Evolutionary conservation across 1,140 invertebrate genomes (phyloP).

Genomic region (Drosophila neocordata): DNA sequence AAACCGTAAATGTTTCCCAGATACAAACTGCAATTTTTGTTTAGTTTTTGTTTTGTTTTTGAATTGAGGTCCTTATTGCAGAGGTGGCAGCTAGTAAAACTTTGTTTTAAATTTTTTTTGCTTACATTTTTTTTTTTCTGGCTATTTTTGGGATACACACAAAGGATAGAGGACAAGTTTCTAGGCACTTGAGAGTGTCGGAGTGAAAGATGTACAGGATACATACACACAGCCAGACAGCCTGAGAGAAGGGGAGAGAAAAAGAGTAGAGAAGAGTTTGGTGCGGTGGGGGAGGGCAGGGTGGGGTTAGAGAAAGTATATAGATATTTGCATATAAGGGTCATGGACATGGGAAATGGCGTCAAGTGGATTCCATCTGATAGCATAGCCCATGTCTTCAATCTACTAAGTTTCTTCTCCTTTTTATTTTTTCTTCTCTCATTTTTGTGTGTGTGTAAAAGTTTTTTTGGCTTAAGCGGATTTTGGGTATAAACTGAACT

Average conservation of each 20-base stretch:
- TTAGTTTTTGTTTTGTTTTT: neutral
- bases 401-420: slow-evolving; percentile 14
- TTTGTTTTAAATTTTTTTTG: neutral
- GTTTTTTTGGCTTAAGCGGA: slow-evolving; percentile 5
- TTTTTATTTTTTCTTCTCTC: neutral
- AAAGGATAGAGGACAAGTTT: slow-evolving; percentile 23
- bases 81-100: slow-evolving; percentile 3
- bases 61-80: slow-evolving; percentile 2
- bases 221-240: slow-evolving; percentile 15
- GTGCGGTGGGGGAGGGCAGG: neutral
- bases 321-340: slow-evolving; percentile 36
- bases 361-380: slow-evolving; percentile 42
- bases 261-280: too few relatives aligned
- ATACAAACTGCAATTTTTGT: slow-evolving; percentile 5
- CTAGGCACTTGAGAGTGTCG: slow-evolving; percentile 27
- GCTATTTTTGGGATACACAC: slow-evolving; percentile 1
- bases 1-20: slow-evolving; percentile 8
- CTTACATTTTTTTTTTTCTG: slow-evolving; percentile 2
- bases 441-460: slow-evolving; percentile 1
- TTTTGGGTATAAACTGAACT: slow-evolving; percentile 7
- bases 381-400: slow-evolving; percentile 20
- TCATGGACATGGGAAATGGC: slow-evolving; percentile 34
- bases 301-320: too few relatives aligned
- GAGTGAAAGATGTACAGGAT: slow-evolving; percentile 16
- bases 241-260: neutral